Conservation (phyloP, 2,888 invertebrate species). For the Hypena proboscidalis region DNA sequence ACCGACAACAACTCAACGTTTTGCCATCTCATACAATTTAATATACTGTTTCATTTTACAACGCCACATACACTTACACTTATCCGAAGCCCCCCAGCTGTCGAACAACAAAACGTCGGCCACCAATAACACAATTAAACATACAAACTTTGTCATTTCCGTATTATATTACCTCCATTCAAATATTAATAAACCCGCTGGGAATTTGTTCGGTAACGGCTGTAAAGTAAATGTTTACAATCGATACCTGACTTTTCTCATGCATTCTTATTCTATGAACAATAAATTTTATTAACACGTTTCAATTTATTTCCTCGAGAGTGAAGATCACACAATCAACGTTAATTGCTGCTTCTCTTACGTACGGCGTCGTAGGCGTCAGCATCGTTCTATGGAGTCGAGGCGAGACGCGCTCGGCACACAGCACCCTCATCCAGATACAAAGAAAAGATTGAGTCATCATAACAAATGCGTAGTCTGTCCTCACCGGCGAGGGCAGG, state of each 20-base stretch:
- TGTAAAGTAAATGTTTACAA: conserved; percentile 67
- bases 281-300: conserved; percentile 81
- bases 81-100: conserved; percentile 26
- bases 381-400: conserved; percentile 54
- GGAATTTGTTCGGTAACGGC: conserved; percentile 57
- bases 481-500: conserved; percentile 63
- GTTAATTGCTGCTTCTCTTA: conserved; percentile 81
- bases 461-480: conserved; percentile 80
- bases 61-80: conserved; percentile 37
- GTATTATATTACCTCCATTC: conserved; percentile 56
- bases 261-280: conserved; percentile 69
- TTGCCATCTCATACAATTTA: conserved; percentile 49
- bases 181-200: conserved; percentile 56
- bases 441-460: conserved; percentile 84
- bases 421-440: conserved; percentile 60
- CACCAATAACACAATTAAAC: conserved; percentile 43
- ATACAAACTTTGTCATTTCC: conserved; percentile 57
- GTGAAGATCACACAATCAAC: conserved; percentile 68
- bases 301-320: conserved; percentile 70
- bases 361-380: conserved; percentile 64
- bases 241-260: conserved; percentile 65
- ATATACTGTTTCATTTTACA: conserved; percentile 46
- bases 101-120: conserved; percentile 21
- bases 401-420: too few species aligned
- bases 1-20: conserved; percentile 37